These are phyloP conservation scores for Magallana ariakensis DNA, from an alignment of 1,140 invertebrate genomes.

Conservation along the genomic window DNA sequence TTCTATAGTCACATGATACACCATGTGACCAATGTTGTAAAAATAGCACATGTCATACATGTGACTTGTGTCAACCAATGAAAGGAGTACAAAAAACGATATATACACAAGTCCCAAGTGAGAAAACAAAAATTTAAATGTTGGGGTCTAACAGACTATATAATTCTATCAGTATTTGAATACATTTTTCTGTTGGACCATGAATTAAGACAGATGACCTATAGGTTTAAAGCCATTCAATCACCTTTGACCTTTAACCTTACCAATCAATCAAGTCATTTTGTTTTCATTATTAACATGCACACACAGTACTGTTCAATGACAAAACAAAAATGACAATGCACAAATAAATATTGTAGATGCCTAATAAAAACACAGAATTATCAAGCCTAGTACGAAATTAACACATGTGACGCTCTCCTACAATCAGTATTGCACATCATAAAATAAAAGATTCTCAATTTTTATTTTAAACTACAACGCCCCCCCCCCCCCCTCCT, in stretches of 20 bases:
- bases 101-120: slow-evolving; percentile 19
- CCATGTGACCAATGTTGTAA: slow-evolving; percentile 23
- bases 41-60: slow-evolving; percentile 28
- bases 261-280: too few relatives aligned
- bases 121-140: not conserved
- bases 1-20: not conserved
- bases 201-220: too few relatives aligned
- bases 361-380: not conserved
- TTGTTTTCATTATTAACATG: too few relatives aligned
- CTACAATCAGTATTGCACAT: slow-evolving; percentile 20
- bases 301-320: too few relatives aligned
- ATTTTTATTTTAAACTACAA: not conserved
- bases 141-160: not conserved
- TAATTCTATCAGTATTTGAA: not conserved
- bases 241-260: too few relatives aligned
- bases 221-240: too few relatives aligned
- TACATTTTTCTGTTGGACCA: not conserved
- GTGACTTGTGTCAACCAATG: slow-evolving; percentile 37
- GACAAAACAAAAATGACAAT: not conserved
- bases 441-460: not conserved
- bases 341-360: not conserved
- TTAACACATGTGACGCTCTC: not conserved
- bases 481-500: too few relatives aligned
- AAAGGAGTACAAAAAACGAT: not conserved
- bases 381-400: not conserved